Percentiles rank a stretch among this genome's conserved stretches.
Conservation (phyloP, 2,113 vertebrate genomes). For the Vombatus ursinus region DNA sequence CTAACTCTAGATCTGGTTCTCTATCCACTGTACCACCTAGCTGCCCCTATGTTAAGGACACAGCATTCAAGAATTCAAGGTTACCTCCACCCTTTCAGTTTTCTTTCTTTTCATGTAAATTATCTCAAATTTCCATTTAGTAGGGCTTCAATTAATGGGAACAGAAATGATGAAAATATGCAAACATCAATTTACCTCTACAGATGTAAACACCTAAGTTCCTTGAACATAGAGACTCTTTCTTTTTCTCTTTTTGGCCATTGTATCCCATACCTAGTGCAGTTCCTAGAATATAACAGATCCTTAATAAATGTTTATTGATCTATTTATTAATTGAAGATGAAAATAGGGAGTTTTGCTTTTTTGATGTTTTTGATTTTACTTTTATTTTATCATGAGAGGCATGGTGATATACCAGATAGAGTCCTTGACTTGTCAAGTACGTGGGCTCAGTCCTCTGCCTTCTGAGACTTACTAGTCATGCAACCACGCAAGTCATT, state of each 20-base stretch:
- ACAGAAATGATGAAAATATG: neutral
- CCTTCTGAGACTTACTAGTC: neutral
- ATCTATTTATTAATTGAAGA: neutral
- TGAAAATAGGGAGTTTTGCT: neutral
- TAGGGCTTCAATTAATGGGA: neutral
- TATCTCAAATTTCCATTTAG: neutral
- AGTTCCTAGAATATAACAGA: neutral
- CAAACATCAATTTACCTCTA: neutral
- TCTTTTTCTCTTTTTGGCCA: neutral
- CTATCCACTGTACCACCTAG: neutral
- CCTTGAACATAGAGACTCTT: neutral
- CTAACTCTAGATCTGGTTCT: neutral
- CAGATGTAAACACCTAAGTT: neutral
- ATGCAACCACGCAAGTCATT: neutral
- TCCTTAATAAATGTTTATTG: neutral
- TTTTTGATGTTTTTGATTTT: neutral
- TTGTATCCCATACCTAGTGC: neutral
- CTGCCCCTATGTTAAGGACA: neutral
- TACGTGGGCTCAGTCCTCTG: neutral
- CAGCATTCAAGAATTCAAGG: neutral
- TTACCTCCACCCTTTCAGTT: neutral
- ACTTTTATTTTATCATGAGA: neutral
- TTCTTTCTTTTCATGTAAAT: neutral
- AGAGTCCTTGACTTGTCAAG: neutral
- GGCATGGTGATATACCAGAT: neutral